Conservation (phyloP, 2,888 invertebrate species). For the Nomada hirtipes region DNA sequence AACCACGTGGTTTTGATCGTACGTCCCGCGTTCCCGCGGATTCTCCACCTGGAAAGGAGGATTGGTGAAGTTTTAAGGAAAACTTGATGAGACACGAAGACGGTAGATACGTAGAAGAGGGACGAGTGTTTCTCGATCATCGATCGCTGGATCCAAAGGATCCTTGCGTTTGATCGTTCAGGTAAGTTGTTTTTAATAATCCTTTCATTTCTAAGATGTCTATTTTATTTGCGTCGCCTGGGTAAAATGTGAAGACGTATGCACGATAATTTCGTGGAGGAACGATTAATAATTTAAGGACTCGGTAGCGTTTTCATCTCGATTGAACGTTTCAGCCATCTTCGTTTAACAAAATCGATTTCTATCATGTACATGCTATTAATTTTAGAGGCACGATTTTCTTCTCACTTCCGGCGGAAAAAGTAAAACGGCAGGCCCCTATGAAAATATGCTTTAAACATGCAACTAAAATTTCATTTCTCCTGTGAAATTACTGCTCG, state of each 20-base stretch:
- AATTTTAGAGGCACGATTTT: no score
- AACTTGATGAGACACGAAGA: constrained; percentile 16
- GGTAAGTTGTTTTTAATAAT: constrained; percentile 23
- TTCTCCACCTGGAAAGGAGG: neutral
- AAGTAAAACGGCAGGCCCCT: no score
- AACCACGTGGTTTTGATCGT: constrained; percentile 31
- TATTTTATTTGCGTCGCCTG: neutral
- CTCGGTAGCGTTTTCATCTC: no score
- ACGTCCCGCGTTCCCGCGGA: neutral
- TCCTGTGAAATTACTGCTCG: no score
- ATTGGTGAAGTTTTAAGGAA: neutral
- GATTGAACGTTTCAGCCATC: no score
- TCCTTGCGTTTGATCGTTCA: neutral
- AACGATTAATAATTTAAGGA: no score
- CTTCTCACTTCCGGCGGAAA: no score
- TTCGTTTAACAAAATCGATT: no score
- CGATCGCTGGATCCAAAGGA: constrained; percentile 9
- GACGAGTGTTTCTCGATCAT: neutral
- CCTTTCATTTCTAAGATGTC: neutral
- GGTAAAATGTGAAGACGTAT: neutral
- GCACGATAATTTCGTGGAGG: neutral
- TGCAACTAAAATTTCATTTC: no score
- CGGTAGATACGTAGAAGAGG: neutral
- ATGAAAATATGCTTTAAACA: no score
- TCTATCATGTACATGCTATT: no score